Base-by-base conservation (phyloP, 2,797 vertebrate genomes). In the Cirrhinus mrigala region DNA sequence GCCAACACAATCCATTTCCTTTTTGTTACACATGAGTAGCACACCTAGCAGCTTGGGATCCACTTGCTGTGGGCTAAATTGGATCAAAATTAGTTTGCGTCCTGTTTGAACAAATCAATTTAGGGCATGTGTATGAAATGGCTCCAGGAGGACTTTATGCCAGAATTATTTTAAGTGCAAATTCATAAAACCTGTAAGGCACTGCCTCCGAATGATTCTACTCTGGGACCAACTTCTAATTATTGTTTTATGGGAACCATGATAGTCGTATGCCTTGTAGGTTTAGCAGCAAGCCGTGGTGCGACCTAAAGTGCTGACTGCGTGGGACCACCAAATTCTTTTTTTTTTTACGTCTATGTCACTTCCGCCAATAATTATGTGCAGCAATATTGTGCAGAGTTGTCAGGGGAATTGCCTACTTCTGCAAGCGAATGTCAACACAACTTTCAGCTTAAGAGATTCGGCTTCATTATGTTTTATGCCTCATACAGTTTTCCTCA, bases 11-110 rank as follows among this genome's bases (percentile, higher is more conserved):
- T 86, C 89, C 90, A 92, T 93, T 93, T 91, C 84, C 82, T 88
- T 74, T 86, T 71, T 68, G 91, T 91, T 90, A 90, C 91, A 92
- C 89, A 91, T 85, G 82, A 89, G 75, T 81, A 88, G 54, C 86
- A 87, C 90, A 88, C 89, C 86, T 86, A 79, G 62, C 50, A 58
- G 87, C 85, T 87, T 81, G 75, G 81, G 75, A 93, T 90, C 89
- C 83, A 75, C 88, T 91, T 52, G 27, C 85, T 73, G 85, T 87
- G 88, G 58, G 52, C 89, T 85, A 92, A 92, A 94, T 93, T 92
- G 90, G 89, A 93, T 94, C 91, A 85, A 91, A 92, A 92, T 93
- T 77, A 90, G 88, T 93, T 91, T 93, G 90, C 86, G 90, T 92
- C 90, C 86, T 81, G 81, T 93, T 92, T 89, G 87, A 92, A 92